phyloP scores from a whole-genome alignment of 2,797 vertebrate species.

The Anguilla megastoma region DNA sequence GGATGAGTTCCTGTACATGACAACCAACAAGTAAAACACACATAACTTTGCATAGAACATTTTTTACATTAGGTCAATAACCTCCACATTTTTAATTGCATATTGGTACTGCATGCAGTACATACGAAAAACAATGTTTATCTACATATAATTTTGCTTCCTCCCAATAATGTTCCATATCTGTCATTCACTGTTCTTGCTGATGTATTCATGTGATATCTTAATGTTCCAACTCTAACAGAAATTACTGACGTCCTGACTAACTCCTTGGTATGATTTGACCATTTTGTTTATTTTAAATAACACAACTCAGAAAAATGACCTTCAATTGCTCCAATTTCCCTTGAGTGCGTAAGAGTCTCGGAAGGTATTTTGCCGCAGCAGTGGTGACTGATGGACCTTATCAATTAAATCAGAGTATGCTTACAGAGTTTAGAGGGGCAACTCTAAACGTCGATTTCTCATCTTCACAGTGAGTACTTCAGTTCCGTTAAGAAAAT shows the following conservation, averaged over 20 bases:
- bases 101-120: slow-evolving; percentile 23
- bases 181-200: background rate
- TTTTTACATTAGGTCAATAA: slow-evolving; percentile 39
- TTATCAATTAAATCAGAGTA: background rate
- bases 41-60: slow-evolving; percentile 46
- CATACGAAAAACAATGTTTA: background rate
- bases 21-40: background rate
- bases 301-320: background rate
- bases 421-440: slow-evolving; percentile 39
- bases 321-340: background rate
- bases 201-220: background rate
- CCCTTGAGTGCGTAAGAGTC: background rate
- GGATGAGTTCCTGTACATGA: slow-evolving; percentile 31
- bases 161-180: slow-evolving; percentile 6
- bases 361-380: background rate
- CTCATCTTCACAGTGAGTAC: slow-evolving; percentile 51
- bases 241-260: background rate
- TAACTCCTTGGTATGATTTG: background rate
- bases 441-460: slow-evolving; percentile 45
- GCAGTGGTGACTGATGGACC: slow-evolving; percentile 7
- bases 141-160: background rate
- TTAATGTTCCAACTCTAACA: background rate
- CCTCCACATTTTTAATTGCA: slow-evolving; percentile 44
- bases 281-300: background rate
- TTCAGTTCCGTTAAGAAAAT: slow-evolving; percentile 33